Evolutionary conservation across 2,113 vertebrate genomes (phyloP), one percentile per base, ranked within the genome.

Genomic region (Trichomycterus rosablanca): DNA sequence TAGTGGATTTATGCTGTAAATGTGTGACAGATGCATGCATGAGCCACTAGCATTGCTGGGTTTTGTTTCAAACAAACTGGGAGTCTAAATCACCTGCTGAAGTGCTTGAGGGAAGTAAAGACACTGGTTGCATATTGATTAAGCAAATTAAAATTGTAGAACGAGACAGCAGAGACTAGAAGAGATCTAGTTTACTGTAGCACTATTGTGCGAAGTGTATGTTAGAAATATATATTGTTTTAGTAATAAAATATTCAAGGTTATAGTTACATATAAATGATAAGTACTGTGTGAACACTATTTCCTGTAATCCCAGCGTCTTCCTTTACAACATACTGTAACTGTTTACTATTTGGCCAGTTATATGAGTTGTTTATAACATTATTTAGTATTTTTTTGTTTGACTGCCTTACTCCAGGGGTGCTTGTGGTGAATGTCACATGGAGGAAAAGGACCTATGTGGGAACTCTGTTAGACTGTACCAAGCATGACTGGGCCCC

Each of bases 401-500:
- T 42, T 63, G 12, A 56, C 75, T 75, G 66, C 64, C 15, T 18
- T 8, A 23, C 63, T 76, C 24, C 86, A 99, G 96, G 96, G 86
- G 95, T 99, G 61, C 83, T 99, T 68, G 96, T 99, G 79, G 96
- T 99, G 80, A 99, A 99, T 28, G 96, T 99, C 74, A 99, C 95
- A 0, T 99, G 96, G 96, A 89, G 96, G 77, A 99, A 99, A 82
- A 94, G 97, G 65, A 98, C 96, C 12, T 99, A 99, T 0, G 96
- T 99, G 53, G 96, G 96, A 70, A 99, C 96, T 0, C 83, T 99
- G 34, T 52, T 99, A 65, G 96, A 99, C 83, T 99, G 96, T 77
- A 99, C 95, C 76, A 97, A 97, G 67, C 96, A 98, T 43, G 93
- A 99, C 87, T 99, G 96, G 96, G 96, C 96, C 62, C 96, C 96